These are phyloP conservation scores for Archilochus colubris DNA, from an alignment of 2,113 vertebrate genomes.

Conservation along the genomic window DNA sequence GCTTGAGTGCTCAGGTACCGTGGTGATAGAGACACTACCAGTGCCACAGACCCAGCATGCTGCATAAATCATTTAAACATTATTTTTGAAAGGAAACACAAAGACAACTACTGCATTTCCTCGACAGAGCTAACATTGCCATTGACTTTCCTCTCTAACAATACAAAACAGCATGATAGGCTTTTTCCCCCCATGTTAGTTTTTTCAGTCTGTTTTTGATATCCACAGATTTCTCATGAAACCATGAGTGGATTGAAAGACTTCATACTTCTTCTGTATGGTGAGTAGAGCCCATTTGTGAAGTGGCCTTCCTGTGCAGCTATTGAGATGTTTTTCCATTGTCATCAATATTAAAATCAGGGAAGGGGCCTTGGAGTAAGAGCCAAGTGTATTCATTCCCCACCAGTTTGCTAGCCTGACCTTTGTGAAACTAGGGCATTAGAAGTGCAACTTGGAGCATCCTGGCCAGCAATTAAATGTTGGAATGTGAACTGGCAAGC, in stretches of 20 bases:
- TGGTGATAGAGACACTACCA: neutral
- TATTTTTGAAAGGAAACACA: slow-evolving; percentile 29
- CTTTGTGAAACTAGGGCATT: neutral
- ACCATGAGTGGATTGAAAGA: slow-evolving; percentile 2
- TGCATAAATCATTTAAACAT: neutral
- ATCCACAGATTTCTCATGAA: neutral
- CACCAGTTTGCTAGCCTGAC: neutral
- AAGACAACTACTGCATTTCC: neutral
- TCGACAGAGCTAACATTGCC: neutral
- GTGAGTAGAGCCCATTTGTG: neutral
- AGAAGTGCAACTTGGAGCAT: slow-evolving; percentile 14
- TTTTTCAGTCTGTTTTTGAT: slow-evolving; percentile 6
- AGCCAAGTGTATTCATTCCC: neutral
- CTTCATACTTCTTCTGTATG: slow-evolving; percentile 8
- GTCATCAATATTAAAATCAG: neutral
- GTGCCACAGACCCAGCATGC: neutral
- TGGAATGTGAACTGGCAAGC: neutral
- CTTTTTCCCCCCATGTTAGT: neutral
- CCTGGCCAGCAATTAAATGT: neutral
- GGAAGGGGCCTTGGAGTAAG: neutral
- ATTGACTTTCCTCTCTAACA: neutral
- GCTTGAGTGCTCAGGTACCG: slow-evolving; percentile 38
- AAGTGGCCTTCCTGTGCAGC: slow-evolving; percentile 8
- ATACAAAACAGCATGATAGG: neutral
- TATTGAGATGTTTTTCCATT: neutral